These are phyloP conservation scores for Dryadula phaetusa DNA, from an alignment of 2,888 invertebrate genomes.

Conservation along the genomic window DNA sequence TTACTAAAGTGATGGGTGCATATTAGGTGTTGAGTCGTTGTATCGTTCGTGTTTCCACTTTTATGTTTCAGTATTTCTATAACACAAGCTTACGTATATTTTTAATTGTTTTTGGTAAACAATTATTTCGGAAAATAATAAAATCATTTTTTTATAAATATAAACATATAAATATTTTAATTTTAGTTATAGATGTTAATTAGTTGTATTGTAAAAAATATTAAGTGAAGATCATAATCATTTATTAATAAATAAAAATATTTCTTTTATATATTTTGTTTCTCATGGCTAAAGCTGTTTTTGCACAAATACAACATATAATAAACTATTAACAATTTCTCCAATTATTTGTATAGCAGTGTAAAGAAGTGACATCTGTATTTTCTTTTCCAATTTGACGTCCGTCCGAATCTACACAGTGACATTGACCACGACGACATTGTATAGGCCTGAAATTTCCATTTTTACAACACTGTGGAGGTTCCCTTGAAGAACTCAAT, in stretches of 20 bases:
- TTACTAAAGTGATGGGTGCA: too few species aligned
- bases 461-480: conserved; percentile 85
- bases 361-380: conserved; percentile 57
- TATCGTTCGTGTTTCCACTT: too few species aligned
- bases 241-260: conserved; percentile 1
- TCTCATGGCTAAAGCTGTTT: background rate
- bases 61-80: too few species aligned
- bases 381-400: conserved; percentile 75
- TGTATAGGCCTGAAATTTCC: conserved; percentile 87
- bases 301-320: background rate
- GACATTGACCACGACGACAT: conserved; percentile 85
- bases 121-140: too few species aligned
- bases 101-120: too few species aligned
- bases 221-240: background rate
- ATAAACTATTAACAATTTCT: conserved; percentile 58
- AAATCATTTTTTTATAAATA: too few species aligned
- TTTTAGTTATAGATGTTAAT: background rate
- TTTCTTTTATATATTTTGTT: background rate
- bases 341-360: conserved; percentile 63
- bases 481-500: conserved; percentile 69
- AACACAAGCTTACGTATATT: too few species aligned
- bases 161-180: background rate
- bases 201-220: background rate
- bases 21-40: too few species aligned
- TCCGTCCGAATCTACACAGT: conserved; percentile 86